Evolutionary conservation across 2,888 invertebrate genomes (phyloP).

Genomic region (Bruchidius siliquastri): DNA sequence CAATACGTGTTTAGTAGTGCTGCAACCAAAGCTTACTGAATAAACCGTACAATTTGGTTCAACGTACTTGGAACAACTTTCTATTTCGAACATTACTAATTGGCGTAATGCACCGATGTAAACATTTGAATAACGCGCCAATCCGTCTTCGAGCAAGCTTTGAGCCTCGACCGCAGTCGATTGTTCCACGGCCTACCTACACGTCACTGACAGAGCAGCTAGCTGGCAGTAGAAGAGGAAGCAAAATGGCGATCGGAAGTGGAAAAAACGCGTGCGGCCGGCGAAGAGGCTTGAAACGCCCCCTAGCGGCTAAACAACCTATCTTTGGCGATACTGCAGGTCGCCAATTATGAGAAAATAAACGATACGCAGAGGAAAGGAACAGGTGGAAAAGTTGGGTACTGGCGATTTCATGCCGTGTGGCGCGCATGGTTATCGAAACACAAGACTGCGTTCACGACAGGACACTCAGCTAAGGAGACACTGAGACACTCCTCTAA

Average conservation of each 20-base stretch:
- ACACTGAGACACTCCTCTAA: too few species aligned
- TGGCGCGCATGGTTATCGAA: background rate
- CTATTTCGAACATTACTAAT: too few species aligned
- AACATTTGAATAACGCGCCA: background rate
- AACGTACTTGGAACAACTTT: too few species aligned
- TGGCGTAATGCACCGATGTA: background rate
- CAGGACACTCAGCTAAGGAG: too few species aligned
- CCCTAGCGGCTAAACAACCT: background rate
- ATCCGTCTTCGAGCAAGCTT: background rate
- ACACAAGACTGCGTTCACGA: too few species aligned
- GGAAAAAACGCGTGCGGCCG: background rate
- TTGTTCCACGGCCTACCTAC: background rate
- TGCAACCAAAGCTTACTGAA: too few species aligned
- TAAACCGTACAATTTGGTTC: too few species aligned
- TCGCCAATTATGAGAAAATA: background rate
- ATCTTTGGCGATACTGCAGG: background rate
- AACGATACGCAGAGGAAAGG: background rate
- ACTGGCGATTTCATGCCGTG: background rate
- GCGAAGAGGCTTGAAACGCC: background rate
- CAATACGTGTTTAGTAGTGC: too few species aligned
- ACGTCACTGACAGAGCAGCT: background rate
- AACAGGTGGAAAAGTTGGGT: background rate
- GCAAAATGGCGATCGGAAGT: background rate
- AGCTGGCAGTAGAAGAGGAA: background rate
- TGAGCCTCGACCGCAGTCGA: background rate